Evolutionary conservation across 2,113 vertebrate genomes (phyloP).

Genomic region (Natator depressus): DNA sequence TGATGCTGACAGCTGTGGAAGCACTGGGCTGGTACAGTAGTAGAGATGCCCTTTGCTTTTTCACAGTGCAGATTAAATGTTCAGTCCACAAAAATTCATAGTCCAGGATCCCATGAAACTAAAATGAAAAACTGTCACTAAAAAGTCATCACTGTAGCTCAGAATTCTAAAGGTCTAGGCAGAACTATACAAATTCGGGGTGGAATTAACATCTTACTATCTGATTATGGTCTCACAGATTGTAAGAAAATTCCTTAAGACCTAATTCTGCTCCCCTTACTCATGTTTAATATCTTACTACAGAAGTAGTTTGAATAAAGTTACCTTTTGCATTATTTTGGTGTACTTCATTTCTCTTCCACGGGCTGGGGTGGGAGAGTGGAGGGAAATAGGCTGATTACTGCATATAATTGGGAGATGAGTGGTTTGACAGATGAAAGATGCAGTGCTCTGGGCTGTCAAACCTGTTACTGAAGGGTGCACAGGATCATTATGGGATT

Average conservation of each 20-base stretch:
- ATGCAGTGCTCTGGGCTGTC: neutral
- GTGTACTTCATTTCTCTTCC: neutral
- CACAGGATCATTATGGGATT: neutral
- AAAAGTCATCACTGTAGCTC: neutral
- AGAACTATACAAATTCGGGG: neutral
- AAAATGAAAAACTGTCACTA: neutral
- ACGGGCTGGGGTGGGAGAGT: neutral
- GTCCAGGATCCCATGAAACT: neutral
- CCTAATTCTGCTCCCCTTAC: neutral
- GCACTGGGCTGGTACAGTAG: neutral
- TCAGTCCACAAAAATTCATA: neutral
- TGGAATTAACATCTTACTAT: neutral
- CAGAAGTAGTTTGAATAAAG: neutral
- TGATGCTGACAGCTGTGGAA: neutral
- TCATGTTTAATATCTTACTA: neutral
- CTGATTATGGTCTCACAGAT: neutral
- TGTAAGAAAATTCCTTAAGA: neutral
- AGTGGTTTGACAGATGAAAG: neutral
- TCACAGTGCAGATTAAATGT: neutral
- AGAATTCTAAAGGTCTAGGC: neutral
- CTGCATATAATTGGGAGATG: neutral
- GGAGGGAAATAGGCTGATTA: neutral
- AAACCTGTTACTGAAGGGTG: neutral
- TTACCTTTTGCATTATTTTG: neutral
- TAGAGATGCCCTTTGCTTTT: neutral